A percentile compares a stretch with the other conserved stretches of the same genome.
Conservation (phyloP, 2,888 invertebrate species). For the Hyppa rectilinea region DNA sequence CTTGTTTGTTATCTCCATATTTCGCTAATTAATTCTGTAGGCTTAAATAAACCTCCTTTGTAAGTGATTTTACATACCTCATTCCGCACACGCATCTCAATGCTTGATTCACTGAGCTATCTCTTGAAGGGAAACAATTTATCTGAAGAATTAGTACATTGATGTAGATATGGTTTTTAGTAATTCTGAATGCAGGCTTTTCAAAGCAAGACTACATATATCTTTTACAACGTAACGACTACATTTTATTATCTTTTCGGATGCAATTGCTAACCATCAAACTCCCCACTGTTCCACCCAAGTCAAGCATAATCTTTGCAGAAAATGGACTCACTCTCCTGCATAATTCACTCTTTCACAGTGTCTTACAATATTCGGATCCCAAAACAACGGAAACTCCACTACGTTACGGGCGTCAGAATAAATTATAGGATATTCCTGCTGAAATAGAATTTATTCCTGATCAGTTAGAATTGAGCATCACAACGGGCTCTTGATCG, state of each 20-base stretch:
- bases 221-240: background rate
- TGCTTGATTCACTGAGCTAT: slow-evolving; percentile 20
- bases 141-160: background rate
- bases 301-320: slow-evolving; percentile 9
- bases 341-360: slow-evolving; percentile 38
- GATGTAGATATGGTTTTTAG: background rate
- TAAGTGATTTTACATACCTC: slow-evolving; percentile 39
- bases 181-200: background rate
- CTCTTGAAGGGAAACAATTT: background rate
- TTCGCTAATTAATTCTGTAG: slow-evolving; percentile 47
- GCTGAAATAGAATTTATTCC: slow-evolving; percentile 54
- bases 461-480: slow-evolving; percentile 45
- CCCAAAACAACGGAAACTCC: slow-evolving; percentile 40
- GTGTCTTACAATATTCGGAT: slow-evolving; percentile 46
- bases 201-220: background rate
- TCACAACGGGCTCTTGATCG: slow-evolving; percentile 46
- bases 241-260: background rate
- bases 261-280: background rate
- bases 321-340: slow-evolving; percentile 16
- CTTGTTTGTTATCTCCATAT: slow-evolving; percentile 39
- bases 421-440: slow-evolving; percentile 57
- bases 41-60: slow-evolving; percentile 33
- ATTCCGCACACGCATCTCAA: slow-evolving; percentile 11
- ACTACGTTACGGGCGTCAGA: slow-evolving; percentile 35
- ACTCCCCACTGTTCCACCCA: background rate